These are phyloP conservation scores for Drosophila percnosoma DNA, from an alignment of 2,888 invertebrate genomes.

Conservation along the genomic window DNA sequence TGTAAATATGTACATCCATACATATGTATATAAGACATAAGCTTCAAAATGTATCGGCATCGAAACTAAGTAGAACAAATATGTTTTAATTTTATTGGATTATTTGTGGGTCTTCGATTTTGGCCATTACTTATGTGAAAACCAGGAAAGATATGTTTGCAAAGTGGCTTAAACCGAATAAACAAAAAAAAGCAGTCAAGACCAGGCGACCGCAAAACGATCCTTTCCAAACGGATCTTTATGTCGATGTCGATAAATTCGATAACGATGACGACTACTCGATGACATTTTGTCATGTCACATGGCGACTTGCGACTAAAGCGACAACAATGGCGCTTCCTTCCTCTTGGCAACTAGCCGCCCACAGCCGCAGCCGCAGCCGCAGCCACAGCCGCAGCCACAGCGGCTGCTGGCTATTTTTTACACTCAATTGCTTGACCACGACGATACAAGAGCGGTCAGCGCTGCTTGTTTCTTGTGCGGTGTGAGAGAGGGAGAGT, in stretches of 20 bases:
- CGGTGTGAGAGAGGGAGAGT: constrained; percentile 22
- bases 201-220: constrained; percentile 1
- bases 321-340: constrained; percentile 33
- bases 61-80: neutral
- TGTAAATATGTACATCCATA: neutral
- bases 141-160: neutral
- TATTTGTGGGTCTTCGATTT: neutral
- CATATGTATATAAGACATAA: neutral
- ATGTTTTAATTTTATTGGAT: neutral
- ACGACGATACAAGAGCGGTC: constrained; percentile 30
- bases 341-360: constrained; percentile 30
- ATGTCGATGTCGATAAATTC: constrained; percentile 9
- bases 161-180: neutral
- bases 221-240: constrained; percentile 12
- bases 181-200: neutral
- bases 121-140: neutral
- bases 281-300: constrained; percentile 41
- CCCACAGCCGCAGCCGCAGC: constrained; percentile 12
- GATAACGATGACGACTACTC: constrained; percentile 28
- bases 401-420: constrained; percentile 23
- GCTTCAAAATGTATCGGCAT: neutral
- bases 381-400: neutral
- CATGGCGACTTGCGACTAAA: constrained; percentile 19
- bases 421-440: constrained; percentile 55
- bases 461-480: constrained; percentile 8